Evolutionary conservation across 2,113 vertebrate species (phyloP).

Genomic region (Pollimyrus isidori): DNA sequence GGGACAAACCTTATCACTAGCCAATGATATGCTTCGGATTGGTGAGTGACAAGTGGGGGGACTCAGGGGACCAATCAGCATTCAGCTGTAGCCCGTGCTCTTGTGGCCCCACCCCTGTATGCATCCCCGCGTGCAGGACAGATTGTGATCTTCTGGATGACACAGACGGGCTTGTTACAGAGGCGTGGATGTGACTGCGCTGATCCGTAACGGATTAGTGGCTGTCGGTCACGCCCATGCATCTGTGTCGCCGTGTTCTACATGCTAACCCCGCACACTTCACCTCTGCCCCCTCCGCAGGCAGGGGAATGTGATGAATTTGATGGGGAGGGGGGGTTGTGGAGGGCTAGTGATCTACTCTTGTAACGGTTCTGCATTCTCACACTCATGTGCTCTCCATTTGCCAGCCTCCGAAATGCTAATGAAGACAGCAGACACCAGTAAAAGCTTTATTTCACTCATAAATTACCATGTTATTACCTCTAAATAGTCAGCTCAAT

Average conservation of each 20-base stretch:
- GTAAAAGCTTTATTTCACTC: neutral
- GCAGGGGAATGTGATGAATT: neutral
- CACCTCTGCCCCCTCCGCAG: neutral
- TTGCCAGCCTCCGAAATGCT: neutral
- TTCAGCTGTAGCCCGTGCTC: neutral
- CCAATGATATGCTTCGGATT: neutral
- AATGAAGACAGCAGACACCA: neutral
- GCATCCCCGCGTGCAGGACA: neutral
- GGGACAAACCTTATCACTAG: neutral
- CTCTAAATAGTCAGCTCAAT: slow-evolving; percentile 40
- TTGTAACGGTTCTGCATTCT: neutral
- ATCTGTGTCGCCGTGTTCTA: neutral
- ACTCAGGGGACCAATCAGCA: neutral
- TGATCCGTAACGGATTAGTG: neutral
- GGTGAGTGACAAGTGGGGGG: neutral
- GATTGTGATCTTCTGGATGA: neutral
- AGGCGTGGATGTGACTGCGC: neutral
- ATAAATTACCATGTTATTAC: slow-evolving; percentile 13
- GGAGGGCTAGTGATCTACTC: neutral
- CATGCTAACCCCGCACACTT: neutral
- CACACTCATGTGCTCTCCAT: neutral
- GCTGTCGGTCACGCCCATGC: neutral
- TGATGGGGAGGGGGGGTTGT: neutral
- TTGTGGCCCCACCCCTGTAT: neutral
- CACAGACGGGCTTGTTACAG: neutral